These are phyloP conservation scores for Leucophenga maculata DNA, from an alignment of 2,888 invertebrate genomes.

Conservation along the genomic window DNA sequence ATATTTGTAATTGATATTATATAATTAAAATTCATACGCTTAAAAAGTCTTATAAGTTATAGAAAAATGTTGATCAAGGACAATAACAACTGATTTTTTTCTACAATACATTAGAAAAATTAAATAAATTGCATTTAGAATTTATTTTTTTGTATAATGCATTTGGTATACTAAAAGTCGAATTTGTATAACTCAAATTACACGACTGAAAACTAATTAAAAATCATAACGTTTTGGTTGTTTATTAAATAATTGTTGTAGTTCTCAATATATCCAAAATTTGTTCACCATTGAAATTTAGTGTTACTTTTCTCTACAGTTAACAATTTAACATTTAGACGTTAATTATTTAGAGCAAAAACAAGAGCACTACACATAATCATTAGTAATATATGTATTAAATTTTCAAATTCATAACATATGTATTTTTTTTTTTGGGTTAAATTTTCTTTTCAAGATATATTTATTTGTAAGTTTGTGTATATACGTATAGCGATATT, in stretches of 20 bases:
- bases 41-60: constrained; percentile 22
- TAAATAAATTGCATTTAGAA: background rate
- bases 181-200: background rate
- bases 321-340: no score
- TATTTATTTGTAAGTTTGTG: constrained; percentile 29
- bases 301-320: no score
- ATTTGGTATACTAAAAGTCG: background rate
- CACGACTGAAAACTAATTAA: background rate
- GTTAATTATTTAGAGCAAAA: constrained; percentile 44
- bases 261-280: no score
- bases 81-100: background rate
- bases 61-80: constrained; percentile 9
- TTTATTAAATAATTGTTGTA: no score
- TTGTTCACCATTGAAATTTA: no score
- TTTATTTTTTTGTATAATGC: background rate
- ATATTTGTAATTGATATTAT: constrained; percentile 18
- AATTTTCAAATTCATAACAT: constrained; percentile 28
- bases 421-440: constrained; percentile 1
- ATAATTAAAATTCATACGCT: constrained; percentile 39
- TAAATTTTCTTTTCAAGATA: constrained; percentile 28
- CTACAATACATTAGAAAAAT: background rate
- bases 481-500: constrained; percentile 2
- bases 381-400: constrained; percentile 34
- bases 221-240: background rate
- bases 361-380: constrained; percentile 40